Base-by-base conservation (phyloP, 1,140 invertebrate species). In the Penaeus chinensis region DNA sequence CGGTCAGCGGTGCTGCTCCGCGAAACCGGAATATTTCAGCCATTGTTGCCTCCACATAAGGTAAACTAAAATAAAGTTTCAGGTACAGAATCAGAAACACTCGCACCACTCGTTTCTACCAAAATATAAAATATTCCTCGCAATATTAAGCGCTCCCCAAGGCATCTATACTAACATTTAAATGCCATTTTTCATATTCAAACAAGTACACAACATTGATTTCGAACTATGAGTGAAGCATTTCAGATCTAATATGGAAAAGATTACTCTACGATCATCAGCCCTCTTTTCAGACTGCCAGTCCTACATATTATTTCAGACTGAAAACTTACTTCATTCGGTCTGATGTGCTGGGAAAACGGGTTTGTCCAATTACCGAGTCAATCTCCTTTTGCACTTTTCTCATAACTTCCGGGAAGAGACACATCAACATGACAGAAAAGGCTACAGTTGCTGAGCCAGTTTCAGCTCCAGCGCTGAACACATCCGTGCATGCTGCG, bases 381-480 rank as follows among this genome's bases (percentile, higher is more conserved):
- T 98, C 96, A 20, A 99, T 93, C 92, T 99, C 98, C 74, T 97
- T 95, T 92, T 97, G 96, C 0, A 99, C 95, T 16, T 94, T 94
- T 42, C 93, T 93, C 91, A 97, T 96, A 0, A 96, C 94, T 80
- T 97, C 95, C 0, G 97, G 97, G 91, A 98, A 94, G 90, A 96
- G 95, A 10, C 98, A 92, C 95, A 98, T 63, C 60, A 79, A 61
- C 54, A 87, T 54, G 3, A 89, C 18, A 13, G 60, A 71, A 47
- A 84, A 89, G 22, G 78, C 71, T 37, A 89, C 61, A 42, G 69
- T 22, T 0, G 88, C 66, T 18, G 76, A 80, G 8, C 27, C 62
- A 18, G 87, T 89, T 3, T 89, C 87, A 32, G 85, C 91, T 4
- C 94, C 92, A 0, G 94, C 94, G 84, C 95, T 93, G 76, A 94